Evolutionary conservation across 2,113 vertebrate genomes (phyloP).

Genomic region (Hylia prasina): DNA sequence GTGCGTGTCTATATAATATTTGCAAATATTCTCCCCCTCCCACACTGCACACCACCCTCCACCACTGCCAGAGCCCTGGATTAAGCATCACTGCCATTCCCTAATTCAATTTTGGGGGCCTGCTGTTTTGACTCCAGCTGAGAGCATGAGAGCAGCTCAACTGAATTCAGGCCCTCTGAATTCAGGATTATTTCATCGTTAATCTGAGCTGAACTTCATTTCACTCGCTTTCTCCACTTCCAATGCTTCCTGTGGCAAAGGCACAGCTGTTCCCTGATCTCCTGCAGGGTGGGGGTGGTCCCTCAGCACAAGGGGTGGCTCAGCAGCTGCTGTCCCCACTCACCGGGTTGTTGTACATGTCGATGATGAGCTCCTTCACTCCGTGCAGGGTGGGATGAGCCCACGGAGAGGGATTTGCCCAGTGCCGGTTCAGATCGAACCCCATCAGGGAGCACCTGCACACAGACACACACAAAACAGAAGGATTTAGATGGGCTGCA

Average conservation of each 20-base stretch:
- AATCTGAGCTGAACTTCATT: background rate
- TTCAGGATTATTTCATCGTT: background rate
- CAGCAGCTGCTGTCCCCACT: slow-evolving; percentile 55
- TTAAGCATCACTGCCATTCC: background rate
- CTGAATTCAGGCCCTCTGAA: background rate
- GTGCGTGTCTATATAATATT: background rate
- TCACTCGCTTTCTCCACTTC: background rate
- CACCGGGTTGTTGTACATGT: slow-evolving; percentile 94
- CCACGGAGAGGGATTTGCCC: slow-evolving; percentile 95
- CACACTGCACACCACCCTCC: background rate
- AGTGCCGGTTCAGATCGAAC: slow-evolving; percentile 96
- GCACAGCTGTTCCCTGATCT: background rate
- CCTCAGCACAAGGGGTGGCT: background rate
- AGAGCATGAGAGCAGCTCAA: background rate
- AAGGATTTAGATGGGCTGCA: background rate
- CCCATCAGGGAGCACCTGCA: slow-evolving; percentile 95
- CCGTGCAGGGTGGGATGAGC: slow-evolving; percentile 93
- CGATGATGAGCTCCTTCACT: slow-evolving; percentile 92
- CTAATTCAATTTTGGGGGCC: slow-evolving; percentile 7
- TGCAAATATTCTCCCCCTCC: slow-evolving; percentile 27
- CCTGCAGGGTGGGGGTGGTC: background rate
- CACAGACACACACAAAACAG: background rate
- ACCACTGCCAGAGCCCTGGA: background rate
- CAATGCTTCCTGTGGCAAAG: background rate
- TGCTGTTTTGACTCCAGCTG: slow-evolving; percentile 31